Evolutionary conservation across 2,888 invertebrate species (phyloP).

Genomic region (Taphrorychus bicolor): DNA sequence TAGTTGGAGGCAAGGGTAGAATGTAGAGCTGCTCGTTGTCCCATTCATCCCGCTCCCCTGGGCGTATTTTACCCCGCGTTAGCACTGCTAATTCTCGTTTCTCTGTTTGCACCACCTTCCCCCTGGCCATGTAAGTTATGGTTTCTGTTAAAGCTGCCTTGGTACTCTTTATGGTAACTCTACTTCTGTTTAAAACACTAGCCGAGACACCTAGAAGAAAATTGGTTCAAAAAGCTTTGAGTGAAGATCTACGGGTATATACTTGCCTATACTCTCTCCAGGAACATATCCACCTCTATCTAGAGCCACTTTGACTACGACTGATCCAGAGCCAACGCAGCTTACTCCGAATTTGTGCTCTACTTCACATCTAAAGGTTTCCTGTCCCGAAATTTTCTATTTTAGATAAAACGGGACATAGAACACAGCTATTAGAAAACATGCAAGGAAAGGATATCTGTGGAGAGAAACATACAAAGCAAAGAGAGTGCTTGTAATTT

Average conservation of each 20-base stretch:
- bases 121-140: constrained; percentile 86
- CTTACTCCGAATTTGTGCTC: constrained; percentile 90
- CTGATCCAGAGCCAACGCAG: constrained; percentile 87
- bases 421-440: constrained; percentile 39
- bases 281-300: constrained; percentile 95
- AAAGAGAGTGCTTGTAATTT: neutral
- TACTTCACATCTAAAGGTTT: constrained; percentile 90
- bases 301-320: constrained; percentile 83
- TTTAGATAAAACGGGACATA: constrained; percentile 46
- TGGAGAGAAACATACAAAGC: constrained; percentile 29
- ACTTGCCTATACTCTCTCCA: constrained; percentile 83
- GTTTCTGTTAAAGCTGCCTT: constrained; percentile 88
- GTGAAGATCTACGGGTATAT: neutral
- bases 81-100: constrained; percentile 83
- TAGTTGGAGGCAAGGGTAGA: constrained; percentile 93
- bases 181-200: constrained; percentile 83
- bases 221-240: neutral
- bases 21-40: constrained; percentile 88
- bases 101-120: constrained; percentile 86
- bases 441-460: constrained; percentile 33
- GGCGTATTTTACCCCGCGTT: constrained; percentile 79
- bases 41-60: constrained; percentile 85
- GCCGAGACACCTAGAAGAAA: constrained; percentile 70
- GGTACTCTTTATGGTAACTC: constrained; percentile 84
- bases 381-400: constrained; percentile 64